A percentile compares a stretch with the other conserved stretches of the same genome.
Conservation (phyloP, 2,888 invertebrate species). For the Dysmachus trigonus region DNA sequence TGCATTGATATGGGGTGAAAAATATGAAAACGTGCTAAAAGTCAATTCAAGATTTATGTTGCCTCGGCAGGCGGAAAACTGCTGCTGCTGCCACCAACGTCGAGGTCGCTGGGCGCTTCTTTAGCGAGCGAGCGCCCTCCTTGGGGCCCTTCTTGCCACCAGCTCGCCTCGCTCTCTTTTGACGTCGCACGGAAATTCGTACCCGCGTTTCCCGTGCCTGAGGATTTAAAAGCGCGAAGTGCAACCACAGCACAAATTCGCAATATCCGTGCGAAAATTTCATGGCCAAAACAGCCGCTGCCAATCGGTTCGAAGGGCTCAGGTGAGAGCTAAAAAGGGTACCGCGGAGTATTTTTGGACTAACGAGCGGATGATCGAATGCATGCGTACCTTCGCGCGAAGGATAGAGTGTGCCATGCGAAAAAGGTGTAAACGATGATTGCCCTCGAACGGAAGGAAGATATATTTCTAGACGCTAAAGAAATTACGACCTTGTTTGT, state of each 20-base stretch:
- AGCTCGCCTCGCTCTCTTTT: background rate
- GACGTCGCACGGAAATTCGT: slow-evolving; percentile 23
- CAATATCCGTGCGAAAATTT: slow-evolving; percentile 30
- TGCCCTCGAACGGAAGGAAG: background rate
- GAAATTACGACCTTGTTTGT: background rate
- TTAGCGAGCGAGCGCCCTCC: background rate
- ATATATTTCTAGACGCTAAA: background rate
- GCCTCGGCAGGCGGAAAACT: slow-evolving; percentile 26
- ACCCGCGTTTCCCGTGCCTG: background rate
- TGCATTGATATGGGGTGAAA: slow-evolving; percentile 45
- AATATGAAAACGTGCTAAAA: slow-evolving; percentile 48
- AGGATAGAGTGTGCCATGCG: background rate
- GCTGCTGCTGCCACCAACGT: background rate
- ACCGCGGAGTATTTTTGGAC: background rate
- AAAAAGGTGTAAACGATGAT: background rate
- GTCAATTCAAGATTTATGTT: slow-evolving; percentile 47
- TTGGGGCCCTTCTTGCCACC: background rate
- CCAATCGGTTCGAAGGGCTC: background rate
- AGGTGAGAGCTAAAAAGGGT: background rate
- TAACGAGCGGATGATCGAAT: background rate
- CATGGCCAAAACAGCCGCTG: slow-evolving; percentile 11
- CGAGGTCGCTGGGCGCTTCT: background rate
- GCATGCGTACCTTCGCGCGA: background rate
- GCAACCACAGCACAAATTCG: background rate
- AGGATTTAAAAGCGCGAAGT: background rate